These are phyloP conservation scores for Heliconius hortense DNA, from an alignment of 2,888 invertebrate genomes.

Conservation along the genomic window DNA sequence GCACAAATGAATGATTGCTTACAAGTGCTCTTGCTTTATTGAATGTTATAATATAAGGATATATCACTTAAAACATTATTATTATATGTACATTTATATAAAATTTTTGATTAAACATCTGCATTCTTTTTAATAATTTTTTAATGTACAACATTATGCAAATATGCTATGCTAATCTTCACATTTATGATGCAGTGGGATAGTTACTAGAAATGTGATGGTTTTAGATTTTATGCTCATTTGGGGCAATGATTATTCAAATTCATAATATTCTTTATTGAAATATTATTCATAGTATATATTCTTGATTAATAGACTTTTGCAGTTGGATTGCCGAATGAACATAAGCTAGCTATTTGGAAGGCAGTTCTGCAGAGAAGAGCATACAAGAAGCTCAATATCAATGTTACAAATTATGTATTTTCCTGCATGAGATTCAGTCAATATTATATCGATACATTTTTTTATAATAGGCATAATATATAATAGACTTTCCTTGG, in stretches of 20 bases:
- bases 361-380: no score
- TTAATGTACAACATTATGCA: not conserved
- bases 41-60: conserved; percentile 12
- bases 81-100: conserved; percentile 7
- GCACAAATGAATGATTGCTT: conserved; percentile 76
- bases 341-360: no score
- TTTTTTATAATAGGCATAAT: no score
- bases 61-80: not conserved
- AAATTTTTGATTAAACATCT: not conserved
- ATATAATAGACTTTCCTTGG: no score
- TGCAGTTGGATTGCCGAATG: no score
- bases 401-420: no score
- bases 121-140: not conserved
- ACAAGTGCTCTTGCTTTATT: conserved; percentile 60
- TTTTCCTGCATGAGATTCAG: no score
- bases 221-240: not conserved
- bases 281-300: no score
- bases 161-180: not conserved
- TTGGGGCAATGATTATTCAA: not conserved
- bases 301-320: no score
- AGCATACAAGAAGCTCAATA: no score
- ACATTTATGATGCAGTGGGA: not conserved
- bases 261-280: no score
- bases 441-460: no score
- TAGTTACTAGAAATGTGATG: not conserved